Evolutionary conservation across 2,113 vertebrate genomes (phyloP).

Genomic region (Rhinopomastus cyanomelas): DNA sequence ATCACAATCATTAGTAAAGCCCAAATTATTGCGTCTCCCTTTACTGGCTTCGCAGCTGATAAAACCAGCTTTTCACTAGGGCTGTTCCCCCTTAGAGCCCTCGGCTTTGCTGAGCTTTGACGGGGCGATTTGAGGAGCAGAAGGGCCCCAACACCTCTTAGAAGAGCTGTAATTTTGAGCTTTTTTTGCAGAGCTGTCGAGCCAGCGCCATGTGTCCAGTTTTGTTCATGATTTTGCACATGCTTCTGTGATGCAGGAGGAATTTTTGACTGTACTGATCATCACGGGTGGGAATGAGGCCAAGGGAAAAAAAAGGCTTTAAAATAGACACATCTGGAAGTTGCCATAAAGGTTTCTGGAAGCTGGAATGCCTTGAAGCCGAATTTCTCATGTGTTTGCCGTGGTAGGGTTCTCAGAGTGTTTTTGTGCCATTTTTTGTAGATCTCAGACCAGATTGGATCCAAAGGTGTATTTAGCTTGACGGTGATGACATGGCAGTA

Average conservation of each 20-base stretch:
- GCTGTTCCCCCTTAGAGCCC: not conserved
- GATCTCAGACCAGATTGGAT: not conserved
- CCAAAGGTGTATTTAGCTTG: not conserved
- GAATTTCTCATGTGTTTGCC: not conserved
- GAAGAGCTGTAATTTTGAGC: not conserved
- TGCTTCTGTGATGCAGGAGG: rapidly evolving
- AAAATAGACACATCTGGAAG: slow-evolving; percentile 11
- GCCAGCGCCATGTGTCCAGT: not conserved
- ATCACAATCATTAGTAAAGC: not conserved
- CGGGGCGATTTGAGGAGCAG: not conserved
- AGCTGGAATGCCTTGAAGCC: not conserved
- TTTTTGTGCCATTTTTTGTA: not conserved
- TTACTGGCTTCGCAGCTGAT: not conserved
- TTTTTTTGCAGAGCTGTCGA: not conserved
- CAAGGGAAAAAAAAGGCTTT: not conserved
- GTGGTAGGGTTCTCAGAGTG: not conserved
- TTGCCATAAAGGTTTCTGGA: not conserved
- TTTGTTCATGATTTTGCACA: not conserved
- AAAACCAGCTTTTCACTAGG: not conserved
- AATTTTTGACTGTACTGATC: not conserved
- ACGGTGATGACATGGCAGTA: not conserved
- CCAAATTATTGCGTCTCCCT: not conserved
- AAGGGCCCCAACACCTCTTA: not conserved
- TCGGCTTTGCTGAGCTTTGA: rapidly evolving
- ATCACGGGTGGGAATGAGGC: not conserved